Evolutionary conservation across 1,140 invertebrate genomes (phyloP), one percentile per base, ranked within the genome.

Genomic region (Calliphora vicina): DNA sequence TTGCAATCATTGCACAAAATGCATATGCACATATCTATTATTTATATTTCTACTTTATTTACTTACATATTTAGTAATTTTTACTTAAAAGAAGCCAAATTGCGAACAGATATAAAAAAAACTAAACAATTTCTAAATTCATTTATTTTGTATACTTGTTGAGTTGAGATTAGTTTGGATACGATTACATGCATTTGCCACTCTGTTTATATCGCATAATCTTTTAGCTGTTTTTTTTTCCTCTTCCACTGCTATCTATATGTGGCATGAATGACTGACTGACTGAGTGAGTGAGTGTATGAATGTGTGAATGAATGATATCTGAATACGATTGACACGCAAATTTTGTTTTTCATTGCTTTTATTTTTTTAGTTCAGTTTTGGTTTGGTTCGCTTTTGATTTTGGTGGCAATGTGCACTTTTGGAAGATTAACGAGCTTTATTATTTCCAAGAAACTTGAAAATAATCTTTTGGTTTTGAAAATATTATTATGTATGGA

Each of bases 1-100:
- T 67, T 67, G 61, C 61, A 67, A 67, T 67, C 61, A 67, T 67
- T 67, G 61, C 61, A 67, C 61, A 67, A 67, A 67, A 67, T 67
- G 61, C 61, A 67, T 67, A 67, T 67, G 61, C 61, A 25, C 61
- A 23, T 23, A 67, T 25, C n/a, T 23, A 67, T 67, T 20, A 67
- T 67, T 67, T 0, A 20, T 67, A 67, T 25, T 67, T 23, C 4
- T n/a, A 23, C n/a, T 23, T 67, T 67, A 25, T 20, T 25, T 67
- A 67, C 61, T 67, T 57, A 17, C 50, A 57, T 57, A 57, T 17
- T 17, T 57, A 57, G 15, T 57, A 57, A n/a, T 57, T 17, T 45
- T 35, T 8, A 35, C 35, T 35, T 35, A 35, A 35, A 35, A 35
- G 35, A 35, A 35, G 35, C 35, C 35, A 35, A 35, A 35, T n/a